These are phyloP conservation scores for Blastobasis adustella DNA, from an alignment of 2,888 invertebrate species.

Conservation along the genomic window DNA sequence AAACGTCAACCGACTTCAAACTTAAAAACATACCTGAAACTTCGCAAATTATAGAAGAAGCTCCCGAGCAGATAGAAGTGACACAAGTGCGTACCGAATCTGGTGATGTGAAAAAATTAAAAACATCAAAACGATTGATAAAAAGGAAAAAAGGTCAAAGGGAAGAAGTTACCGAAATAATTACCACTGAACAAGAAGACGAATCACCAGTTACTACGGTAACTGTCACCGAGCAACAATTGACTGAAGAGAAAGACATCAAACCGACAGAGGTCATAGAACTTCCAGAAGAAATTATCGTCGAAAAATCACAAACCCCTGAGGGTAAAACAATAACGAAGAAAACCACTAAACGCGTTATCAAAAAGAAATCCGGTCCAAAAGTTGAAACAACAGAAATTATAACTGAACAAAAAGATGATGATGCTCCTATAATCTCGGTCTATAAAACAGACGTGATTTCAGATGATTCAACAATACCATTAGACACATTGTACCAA, in stretches of 20 bases:
- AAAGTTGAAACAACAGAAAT: constrained; percentile 37
- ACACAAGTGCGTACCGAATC: constrained; percentile 22
- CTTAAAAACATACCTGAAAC: constrained; percentile 8
- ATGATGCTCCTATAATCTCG: constrained; percentile 14
- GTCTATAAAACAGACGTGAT: constrained; percentile 36
- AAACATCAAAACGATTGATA: constrained; percentile 14
- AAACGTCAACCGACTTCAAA: constrained; percentile 18
- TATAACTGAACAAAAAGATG: constrained; percentile 32
- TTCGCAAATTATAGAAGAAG: constrained; percentile 16
- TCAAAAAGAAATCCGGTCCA: constrained; percentile 29
- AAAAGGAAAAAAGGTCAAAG: constrained; percentile 20
- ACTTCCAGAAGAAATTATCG: constrained; percentile 34
- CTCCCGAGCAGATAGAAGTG: constrained; percentile 9
- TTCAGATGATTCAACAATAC: constrained; percentile 15
- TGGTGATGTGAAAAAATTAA: constrained; percentile 19
- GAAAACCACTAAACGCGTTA: constrained; percentile 28
- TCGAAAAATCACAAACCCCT: constrained; percentile 1
- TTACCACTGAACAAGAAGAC: constrained; percentile 15
- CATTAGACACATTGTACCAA: constrained; percentile 18
- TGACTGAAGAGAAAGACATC: constrained; percentile 25
- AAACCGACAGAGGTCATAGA: constrained; percentile 29
- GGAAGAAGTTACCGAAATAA: constrained; percentile 20
- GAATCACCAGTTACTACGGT: constrained; percentile 18
- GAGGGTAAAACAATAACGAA: constrained; percentile 22
- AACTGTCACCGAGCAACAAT: constrained; percentile 10